Conservation (phyloP, 2,113 vertebrate species). For the Aix galericulata region DNA sequence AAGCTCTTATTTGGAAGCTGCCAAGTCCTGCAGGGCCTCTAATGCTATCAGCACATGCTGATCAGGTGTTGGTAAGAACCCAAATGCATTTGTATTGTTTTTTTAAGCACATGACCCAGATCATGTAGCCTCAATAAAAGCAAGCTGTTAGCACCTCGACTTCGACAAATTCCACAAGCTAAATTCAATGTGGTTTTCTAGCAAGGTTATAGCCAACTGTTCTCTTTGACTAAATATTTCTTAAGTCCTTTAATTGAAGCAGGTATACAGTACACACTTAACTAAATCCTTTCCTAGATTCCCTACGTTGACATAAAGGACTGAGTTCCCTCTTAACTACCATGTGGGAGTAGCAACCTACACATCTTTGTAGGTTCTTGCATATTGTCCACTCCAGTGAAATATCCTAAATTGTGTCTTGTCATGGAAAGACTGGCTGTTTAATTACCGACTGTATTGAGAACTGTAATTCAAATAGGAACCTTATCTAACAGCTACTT, state of each 20-base stretch:
- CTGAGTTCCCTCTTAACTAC: not conserved
- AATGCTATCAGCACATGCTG: accelerated
- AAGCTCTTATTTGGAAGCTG: not conserved
- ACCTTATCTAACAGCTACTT: not conserved
- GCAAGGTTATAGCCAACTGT: not conserved
- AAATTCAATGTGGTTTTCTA: not conserved
- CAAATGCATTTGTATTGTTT: not conserved
- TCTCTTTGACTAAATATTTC: not conserved
- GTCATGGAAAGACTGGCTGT: not conserved
- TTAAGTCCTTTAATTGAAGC: not conserved
- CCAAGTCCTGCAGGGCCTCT: not conserved
- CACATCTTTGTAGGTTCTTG: not conserved
- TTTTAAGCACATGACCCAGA: not conserved
- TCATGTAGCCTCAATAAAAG: not conserved
- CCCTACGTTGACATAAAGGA: not conserved
- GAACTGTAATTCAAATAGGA: not conserved
- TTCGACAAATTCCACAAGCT: not conserved
- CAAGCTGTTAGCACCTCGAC: not conserved
- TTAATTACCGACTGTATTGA: not conserved
- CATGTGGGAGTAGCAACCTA: not conserved
- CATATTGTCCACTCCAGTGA: not conserved
- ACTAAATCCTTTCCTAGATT: not conserved
- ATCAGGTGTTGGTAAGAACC: not conserved
- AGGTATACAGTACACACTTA: not conserved
- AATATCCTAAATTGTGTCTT: not conserved